Conservation (phyloP, 2,888 invertebrate genomes). For the Lymantria dispar region DNA sequence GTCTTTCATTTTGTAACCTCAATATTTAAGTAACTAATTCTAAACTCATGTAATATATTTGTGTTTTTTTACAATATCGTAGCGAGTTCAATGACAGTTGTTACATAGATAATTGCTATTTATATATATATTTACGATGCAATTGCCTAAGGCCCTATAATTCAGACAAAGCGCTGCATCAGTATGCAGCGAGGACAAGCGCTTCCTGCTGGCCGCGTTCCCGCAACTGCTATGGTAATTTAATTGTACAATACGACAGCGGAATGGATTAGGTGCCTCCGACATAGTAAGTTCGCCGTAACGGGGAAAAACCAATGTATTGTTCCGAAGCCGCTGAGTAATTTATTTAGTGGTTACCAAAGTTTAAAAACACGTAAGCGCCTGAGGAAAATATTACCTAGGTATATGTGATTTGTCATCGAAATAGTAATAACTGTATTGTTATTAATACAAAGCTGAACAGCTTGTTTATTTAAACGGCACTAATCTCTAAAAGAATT, state of each 20-base stretch:
- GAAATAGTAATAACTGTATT: no score
- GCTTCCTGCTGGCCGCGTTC: constrained; percentile 75
- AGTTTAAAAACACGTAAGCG: constrained; percentile 10
- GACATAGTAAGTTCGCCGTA: constrained; percentile 30
- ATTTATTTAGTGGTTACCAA: constrained; percentile 14
- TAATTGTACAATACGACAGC: constrained; percentile 61
- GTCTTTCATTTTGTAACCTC: no score
- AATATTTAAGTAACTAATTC: no score
- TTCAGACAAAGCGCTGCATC: constrained; percentile 47
- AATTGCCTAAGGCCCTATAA: constrained; percentile 5
- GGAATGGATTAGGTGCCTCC: constrained; percentile 47
- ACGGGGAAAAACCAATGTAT: constrained; percentile 49
- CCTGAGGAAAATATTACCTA: constrained; percentile 16
- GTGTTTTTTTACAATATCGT: background rate
- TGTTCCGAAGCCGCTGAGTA: constrained; percentile 30
- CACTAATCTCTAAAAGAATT: no score
- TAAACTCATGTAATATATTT: background rate
- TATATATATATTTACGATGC: constrained; percentile 8
- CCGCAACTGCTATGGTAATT: constrained; percentile 67
- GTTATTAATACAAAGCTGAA: no score
- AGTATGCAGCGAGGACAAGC: constrained; percentile 56
- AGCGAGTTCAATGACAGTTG: background rate
- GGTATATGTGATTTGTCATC: background rate
- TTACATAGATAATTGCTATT: background rate
- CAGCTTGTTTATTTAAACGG: no score